Conservation (phyloP, 2,888 invertebrate genomes). For the Ormia ochracea region DNA sequence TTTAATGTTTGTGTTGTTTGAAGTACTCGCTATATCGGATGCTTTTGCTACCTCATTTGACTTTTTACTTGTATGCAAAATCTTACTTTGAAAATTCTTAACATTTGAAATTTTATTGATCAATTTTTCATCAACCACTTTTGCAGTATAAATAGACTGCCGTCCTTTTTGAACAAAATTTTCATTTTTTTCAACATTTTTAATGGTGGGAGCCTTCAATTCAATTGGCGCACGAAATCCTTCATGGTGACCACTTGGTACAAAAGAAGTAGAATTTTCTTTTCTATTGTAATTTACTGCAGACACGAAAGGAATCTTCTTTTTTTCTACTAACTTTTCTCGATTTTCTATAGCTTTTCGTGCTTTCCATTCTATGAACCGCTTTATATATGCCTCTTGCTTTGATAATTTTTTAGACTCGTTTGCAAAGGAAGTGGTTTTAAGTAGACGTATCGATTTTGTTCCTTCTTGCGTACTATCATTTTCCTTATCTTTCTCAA, state of each 20-base stretch:
- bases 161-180: not conserved
- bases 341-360: constrained; percentile 48
- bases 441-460: constrained; percentile 39
- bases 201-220: constrained; percentile 35
- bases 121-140: not conserved
- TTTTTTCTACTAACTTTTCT: constrained; percentile 16
- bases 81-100: not conserved
- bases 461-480: not conserved
- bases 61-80: not conserved
- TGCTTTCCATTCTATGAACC: constrained; percentile 64
- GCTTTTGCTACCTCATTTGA: not conserved
- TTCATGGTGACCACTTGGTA: constrained; percentile 54
- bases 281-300: constrained; percentile 13
- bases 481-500: constrained; percentile 18
- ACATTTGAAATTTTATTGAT: constrained; percentile 5
- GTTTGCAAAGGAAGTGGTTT: constrained; percentile 26
- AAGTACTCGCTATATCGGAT: not conserved
- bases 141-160: constrained; percentile 48
- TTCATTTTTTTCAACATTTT: constrained; percentile 3
- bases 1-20: not conserved
- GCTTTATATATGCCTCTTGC: constrained; percentile 62
- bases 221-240: constrained; percentile 61
- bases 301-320: constrained; percentile 64
- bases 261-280: constrained; percentile 42
- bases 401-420: constrained; percentile 45